These are phyloP conservation scores for Melanotaenia parkinsoni DNA, from an alignment of 2,797 vertebrate species.

Conservation along the genomic window DNA sequence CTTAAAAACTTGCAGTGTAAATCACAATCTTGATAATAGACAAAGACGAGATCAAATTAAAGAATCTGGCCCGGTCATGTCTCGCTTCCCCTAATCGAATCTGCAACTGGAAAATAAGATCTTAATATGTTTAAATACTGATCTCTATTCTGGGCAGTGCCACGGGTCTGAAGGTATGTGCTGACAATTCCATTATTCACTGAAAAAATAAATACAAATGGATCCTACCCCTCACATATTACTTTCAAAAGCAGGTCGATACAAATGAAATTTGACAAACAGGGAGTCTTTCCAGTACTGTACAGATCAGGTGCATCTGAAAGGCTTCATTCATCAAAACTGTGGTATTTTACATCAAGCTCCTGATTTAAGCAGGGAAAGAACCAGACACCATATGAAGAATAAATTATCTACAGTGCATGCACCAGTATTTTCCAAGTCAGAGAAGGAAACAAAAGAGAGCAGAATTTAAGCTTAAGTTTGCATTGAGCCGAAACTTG, in stretches of 20 bases:
- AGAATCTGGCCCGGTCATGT: constrained; percentile 28
- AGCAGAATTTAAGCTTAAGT: constrained; percentile 14
- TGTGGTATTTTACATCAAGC: constrained; percentile 1
- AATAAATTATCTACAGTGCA: constrained; percentile 2
- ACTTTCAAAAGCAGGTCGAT: constrained; percentile 55
- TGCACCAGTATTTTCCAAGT: constrained; percentile 2
- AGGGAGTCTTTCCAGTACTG: constrained; percentile 15
- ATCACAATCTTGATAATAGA: constrained; percentile 33
- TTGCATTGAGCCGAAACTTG: constrained; percentile 6
- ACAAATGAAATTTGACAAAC: constrained; percentile 53
- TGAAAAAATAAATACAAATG: constrained; percentile 58
- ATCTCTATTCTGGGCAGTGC: constrained; percentile 48
- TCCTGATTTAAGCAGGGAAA: constrained; percentile 16
- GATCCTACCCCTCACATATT: constrained; percentile 29
- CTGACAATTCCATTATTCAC: constrained; percentile 54
- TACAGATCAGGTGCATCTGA: constrained; percentile 28
- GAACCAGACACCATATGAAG: constrained; percentile 9
- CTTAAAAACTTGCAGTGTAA: background rate
- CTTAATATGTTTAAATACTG: constrained; percentile 59
- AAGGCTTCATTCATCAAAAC: constrained; percentile 34
- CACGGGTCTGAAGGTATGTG: constrained; percentile 33
- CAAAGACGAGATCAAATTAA: constrained; percentile 39
- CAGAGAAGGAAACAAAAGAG: background rate
- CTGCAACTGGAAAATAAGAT: constrained; percentile 41
- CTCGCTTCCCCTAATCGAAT: constrained; percentile 51